These are phyloP conservation scores for Alexandromys oeconomus DNA, from an alignment of 2,797 vertebrate genomes.

Conservation along the genomic window DNA sequence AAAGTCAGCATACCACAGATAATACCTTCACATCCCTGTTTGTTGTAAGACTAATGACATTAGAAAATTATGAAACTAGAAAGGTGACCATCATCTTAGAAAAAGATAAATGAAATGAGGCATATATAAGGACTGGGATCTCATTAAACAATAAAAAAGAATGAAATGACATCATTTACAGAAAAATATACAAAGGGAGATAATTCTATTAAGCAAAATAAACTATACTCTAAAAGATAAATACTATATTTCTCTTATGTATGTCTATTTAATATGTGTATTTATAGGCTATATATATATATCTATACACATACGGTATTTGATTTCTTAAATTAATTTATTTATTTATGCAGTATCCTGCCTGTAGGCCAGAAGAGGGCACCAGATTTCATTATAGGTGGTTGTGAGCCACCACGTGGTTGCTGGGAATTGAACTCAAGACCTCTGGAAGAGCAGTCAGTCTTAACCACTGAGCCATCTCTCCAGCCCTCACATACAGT, in stretches of 20 bases:
- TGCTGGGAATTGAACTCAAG: too few relatives aligned
- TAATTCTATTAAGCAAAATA: background rate
- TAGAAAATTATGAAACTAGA: background rate
- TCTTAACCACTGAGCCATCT: too few relatives aligned
- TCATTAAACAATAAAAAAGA: background rate
- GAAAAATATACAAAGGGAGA: background rate
- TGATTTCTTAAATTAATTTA: too few relatives aligned
- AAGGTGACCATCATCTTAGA: background rate
- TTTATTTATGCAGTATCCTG: too few relatives aligned
- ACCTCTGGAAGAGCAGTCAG: too few relatives aligned
- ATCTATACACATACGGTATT: background rate
- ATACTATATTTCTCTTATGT: background rate
- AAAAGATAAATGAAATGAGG: background rate
- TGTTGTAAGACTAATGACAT: background rate
- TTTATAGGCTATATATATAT: background rate
- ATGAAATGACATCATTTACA: background rate
- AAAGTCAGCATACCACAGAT: too few relatives aligned
- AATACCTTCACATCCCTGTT: too few relatives aligned
- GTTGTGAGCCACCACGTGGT: too few relatives aligned
- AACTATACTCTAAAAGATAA: background rate
- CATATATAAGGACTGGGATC: background rate
- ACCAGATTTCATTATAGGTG: too few relatives aligned
- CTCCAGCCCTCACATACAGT: too few relatives aligned
- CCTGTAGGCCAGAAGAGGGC: too few relatives aligned
- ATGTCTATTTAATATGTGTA: background rate